A percentile compares a stretch with the other conserved stretches of the same genome.
Conservation (phyloP, 2,113 vertebrate species). For the Lanius collurio region DNA sequence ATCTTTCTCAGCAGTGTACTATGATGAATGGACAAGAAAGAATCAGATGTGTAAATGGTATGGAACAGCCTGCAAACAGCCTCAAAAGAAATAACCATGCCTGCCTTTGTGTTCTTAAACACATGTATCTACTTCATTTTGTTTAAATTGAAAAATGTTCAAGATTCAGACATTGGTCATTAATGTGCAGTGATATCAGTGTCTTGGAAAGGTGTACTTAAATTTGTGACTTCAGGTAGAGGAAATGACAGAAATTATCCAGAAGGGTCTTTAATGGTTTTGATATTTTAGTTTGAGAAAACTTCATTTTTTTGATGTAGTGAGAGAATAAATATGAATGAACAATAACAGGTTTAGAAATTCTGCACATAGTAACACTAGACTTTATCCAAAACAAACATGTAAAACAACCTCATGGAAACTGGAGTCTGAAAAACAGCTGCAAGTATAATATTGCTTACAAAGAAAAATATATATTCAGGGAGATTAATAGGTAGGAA, state of each 20-base stretch:
- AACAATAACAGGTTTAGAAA: not conserved
- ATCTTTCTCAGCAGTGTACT: not conserved
- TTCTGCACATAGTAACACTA: not conserved
- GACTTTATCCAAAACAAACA: not conserved
- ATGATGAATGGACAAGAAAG: not conserved
- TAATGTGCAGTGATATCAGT: not conserved
- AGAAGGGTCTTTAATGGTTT: not conserved
- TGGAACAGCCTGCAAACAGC: not conserved
- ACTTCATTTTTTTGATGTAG: not conserved
- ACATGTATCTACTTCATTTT: rapidly evolving
- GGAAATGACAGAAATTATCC: not conserved
- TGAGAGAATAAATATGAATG: not conserved
- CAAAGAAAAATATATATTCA: not conserved
- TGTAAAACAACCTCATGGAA: not conserved
- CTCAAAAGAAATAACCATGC: not conserved
- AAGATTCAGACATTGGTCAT: not conserved
- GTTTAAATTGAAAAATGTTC: not conserved
- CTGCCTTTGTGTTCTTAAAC: not conserved
- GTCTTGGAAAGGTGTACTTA: not conserved
- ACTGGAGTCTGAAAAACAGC: not conserved
- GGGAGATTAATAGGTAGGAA: not conserved
- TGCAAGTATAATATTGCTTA: not conserved
- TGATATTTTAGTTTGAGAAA: not conserved
- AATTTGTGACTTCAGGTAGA: not conserved
- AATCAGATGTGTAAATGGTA: not conserved